Base-by-base conservation (phyloP, 2,888 invertebrate species). In the Laothoe populi region DNA sequence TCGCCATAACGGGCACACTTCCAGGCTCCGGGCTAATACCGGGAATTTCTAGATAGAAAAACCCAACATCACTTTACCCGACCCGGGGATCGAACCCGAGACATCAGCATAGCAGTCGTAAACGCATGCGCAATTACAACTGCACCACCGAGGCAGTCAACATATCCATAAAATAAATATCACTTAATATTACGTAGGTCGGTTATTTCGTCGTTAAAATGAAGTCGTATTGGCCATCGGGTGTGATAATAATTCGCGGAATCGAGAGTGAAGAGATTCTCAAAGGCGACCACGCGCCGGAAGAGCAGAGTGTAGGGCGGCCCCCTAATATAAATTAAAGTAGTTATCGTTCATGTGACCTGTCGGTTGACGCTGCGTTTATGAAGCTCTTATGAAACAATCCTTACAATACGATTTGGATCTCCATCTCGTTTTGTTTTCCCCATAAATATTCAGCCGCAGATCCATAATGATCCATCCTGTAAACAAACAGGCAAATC, bases 291-390 rank as follows among this genome's bases (percentile, higher is more conserved):
- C 31, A 35, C 31, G 31, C 19, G 19, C 31, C 31, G 53, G 53
- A 53, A 53, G 35, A 53, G 19, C 19, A 1, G 35, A 53, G 31
- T 19, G 53, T 35, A 53, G 53, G 53, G 53, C 53, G 53, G 31
- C 35, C 53, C 53, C 53, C 53, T 53, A 53, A 53, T 53, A 53
- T 53, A 35, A 35, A 53, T 53, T 53, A 53, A 53, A 53, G 10
- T 16, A 4, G 48, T 21, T 53, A 53, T 35, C 53, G 35, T 4
- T 5, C 1, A 35, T 31, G 53, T 31, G 31, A 19, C 19, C 11
- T 53, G 31, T 16, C 19, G 19, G 31, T 35, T 16, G 19, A 53
- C 53, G 35, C 53, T 11, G 16, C 53, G 53, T 53, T 53, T 53
- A 19, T 35, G 10, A 35, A 19, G 19, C 53, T 35, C 7, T 19